These are phyloP conservation scores for Podocnemis expansa DNA, from an alignment of 2,113 vertebrate genomes.

Conservation along the genomic window DNA sequence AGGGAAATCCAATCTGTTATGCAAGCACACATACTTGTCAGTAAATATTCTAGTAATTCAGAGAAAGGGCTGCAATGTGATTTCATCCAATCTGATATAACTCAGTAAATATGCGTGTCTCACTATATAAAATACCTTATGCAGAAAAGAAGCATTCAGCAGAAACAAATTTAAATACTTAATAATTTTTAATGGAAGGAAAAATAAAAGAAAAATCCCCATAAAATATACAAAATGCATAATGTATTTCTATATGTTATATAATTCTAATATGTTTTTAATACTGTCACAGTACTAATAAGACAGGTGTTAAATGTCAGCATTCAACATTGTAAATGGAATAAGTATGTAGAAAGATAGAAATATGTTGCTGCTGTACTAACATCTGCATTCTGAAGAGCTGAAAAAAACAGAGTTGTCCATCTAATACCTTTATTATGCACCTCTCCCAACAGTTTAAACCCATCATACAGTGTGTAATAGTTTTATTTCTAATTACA, in stretches of 20 bases:
- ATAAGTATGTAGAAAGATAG: conserved; percentile 19
- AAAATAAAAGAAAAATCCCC: conserved; percentile 41
- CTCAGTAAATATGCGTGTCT: not conserved
- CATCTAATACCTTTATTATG: not conserved
- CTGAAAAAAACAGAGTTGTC: not conserved
- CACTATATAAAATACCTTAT: not conserved
- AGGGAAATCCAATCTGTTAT: not conserved
- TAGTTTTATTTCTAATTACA: conserved; percentile 26
- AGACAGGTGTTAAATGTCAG: conserved; percentile 7
- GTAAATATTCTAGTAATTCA: not conserved
- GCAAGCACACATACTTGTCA: not conserved
- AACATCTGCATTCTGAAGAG: conserved; percentile 9
- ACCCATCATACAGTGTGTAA: not conserved
- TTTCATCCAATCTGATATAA: not conserved
- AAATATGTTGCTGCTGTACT: too few species aligned
- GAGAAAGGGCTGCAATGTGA: not conserved
- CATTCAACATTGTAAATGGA: not conserved
- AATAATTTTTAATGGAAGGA: conserved; percentile 47
- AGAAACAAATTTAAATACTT: conserved; percentile 38
- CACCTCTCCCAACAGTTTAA: not conserved
- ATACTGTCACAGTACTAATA: conserved; percentile 48
- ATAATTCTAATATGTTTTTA: conserved; percentile 54
- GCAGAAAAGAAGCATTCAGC: not conserved
- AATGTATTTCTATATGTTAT: not conserved
- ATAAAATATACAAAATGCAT: not conserved